Evolutionary conservation across 2,113 vertebrate genomes (phyloP).

Genomic region (Rhinolophus ferrumequinum): DNA sequence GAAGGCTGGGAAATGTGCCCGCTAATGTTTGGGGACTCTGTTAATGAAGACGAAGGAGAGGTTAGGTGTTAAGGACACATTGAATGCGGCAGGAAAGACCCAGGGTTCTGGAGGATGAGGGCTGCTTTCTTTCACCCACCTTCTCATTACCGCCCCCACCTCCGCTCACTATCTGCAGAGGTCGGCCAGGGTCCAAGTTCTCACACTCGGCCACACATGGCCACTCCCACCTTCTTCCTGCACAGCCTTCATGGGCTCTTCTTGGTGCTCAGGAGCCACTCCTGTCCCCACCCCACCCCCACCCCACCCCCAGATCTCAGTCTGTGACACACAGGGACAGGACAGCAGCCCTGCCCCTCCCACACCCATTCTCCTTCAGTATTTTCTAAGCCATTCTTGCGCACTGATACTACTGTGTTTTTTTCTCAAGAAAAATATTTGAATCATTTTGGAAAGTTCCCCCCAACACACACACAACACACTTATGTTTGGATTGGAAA

Average conservation of each 20-base stretch:
- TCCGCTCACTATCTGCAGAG: not conserved
- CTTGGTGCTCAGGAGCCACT: not conserved
- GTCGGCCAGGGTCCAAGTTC: not conserved
- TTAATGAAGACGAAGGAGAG: not conserved
- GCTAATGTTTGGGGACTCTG: not conserved
- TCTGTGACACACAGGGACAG: rapidly evolving
- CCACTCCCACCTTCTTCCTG: not conserved
- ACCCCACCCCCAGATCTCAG: not conserved
- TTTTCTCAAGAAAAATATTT: not conserved
- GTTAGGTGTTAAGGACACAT: not conserved
- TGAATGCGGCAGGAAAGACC: not conserved
- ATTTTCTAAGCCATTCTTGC: not conserved
- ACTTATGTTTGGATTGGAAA: not conserved
- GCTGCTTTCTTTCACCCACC: not conserved
- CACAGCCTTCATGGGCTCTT: not conserved
- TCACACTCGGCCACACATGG: not conserved
- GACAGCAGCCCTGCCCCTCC: not conserved
- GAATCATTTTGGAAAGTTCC: not conserved
- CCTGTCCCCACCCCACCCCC: not conserved
- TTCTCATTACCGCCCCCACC: not conserved
- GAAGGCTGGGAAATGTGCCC: not conserved
- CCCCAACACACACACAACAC: not conserved
- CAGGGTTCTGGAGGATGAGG: not conserved
- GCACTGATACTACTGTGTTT: not conserved
- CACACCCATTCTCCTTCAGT: rapidly evolving